Evolutionary conservation across 2,888 invertebrate genomes (phyloP).

Genomic region (Mesochorus sp.): DNA sequence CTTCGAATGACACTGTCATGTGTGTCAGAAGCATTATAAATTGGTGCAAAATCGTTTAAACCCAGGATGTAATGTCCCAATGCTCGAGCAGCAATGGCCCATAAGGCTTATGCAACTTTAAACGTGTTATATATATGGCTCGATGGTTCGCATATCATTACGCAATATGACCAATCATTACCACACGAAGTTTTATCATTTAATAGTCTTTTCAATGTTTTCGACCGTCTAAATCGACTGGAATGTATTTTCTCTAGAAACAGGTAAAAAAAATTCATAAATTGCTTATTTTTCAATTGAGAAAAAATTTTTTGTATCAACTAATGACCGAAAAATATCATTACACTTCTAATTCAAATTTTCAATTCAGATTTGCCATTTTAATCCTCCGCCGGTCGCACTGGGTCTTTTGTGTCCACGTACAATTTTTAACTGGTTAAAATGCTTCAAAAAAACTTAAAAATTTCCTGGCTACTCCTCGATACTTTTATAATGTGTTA

Average conservation of each 20-base stretch:
- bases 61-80: constrained; percentile 76
- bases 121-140: constrained; percentile 66
- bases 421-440: no score
- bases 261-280: neutral
- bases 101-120: constrained; percentile 73
- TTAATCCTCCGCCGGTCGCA: no score
- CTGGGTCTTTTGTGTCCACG: no score
- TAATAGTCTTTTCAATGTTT: constrained; percentile 1
- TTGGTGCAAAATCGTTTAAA: constrained; percentile 79
- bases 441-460: no score
- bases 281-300: no score
- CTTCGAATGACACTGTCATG: no score
- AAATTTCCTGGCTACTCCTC: no score
- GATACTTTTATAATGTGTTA: no score
- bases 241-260: neutral
- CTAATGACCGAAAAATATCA: no score
- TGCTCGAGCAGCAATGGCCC: constrained; percentile 59
- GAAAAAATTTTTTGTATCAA: no score
- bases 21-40: constrained; percentile 75
- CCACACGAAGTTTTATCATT: constrained; percentile 61
- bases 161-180: constrained; percentile 74
- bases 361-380: no score
- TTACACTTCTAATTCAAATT: no score
- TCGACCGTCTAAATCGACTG: neutral
- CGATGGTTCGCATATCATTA: constrained; percentile 75